Conservation (phyloP, 2,113 vertebrate species). For the Mustelus asterias region DNA sequence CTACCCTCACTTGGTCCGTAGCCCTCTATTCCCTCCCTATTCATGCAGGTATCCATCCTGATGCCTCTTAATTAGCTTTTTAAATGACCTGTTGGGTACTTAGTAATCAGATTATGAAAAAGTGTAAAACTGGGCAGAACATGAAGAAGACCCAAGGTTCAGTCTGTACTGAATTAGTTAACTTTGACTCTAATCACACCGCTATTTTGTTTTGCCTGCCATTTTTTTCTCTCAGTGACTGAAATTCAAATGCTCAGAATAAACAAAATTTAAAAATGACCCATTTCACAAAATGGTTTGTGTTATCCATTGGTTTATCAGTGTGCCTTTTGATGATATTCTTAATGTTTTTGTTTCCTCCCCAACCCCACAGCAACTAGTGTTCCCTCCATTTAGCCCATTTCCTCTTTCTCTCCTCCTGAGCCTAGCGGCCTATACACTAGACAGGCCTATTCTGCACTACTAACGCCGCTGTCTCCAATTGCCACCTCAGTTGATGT, state of each 20-base stretch:
- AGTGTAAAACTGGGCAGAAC: neutral
- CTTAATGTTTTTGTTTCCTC: neutral
- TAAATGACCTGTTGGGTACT: neutral
- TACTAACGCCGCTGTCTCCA: neutral
- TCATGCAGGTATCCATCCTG: too few species aligned
- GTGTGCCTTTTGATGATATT: neutral
- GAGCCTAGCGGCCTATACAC: neutral
- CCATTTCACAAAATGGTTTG: neutral
- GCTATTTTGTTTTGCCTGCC: neutral
- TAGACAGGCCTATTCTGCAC: neutral
- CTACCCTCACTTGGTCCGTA: too few species aligned
- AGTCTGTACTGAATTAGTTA: neutral
- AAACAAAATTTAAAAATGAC: neutral
- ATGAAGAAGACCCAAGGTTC: neutral
- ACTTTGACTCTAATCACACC: neutral
- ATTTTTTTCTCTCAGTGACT: neutral
- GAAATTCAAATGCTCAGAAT: neutral
- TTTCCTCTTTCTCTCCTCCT: neutral
- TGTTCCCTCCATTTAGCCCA: neutral
- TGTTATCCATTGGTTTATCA: neutral
- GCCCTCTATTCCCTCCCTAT: too few species aligned
- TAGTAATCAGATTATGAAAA: neutral
- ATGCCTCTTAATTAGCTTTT: neutral
- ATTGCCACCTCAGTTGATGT: neutral
- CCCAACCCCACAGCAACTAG: neutral